Conservation (phyloP, 2,797 vertebrate genomes). For the Semaprochilodus insignis region DNA sequence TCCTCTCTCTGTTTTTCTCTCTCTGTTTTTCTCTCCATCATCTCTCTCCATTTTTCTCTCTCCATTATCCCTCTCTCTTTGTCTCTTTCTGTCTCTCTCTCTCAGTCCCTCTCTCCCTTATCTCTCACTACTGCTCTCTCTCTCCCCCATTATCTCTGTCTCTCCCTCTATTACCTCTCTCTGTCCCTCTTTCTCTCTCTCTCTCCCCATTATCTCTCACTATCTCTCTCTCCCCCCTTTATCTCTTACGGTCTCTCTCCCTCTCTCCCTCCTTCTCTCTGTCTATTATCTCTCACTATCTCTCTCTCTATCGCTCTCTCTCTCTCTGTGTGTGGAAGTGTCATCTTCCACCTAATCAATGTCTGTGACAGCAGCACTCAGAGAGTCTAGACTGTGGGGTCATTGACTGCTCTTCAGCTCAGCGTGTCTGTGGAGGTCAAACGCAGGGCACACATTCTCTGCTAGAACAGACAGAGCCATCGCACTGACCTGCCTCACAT, state of each 20-base stretch:
- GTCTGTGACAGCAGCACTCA: constrained; percentile 52
- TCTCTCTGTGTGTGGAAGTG: constrained; percentile 47
- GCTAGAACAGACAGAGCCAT: constrained; percentile 46
- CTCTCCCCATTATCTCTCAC: neutral
- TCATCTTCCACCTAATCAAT: constrained; percentile 63
- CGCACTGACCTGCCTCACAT: constrained; percentile 35
- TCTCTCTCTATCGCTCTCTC: constrained; percentile 4
- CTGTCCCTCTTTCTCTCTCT: neutral
- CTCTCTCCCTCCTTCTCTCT: neutral
- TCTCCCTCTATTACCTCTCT: no score
- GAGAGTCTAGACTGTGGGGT: constrained; percentile 59
- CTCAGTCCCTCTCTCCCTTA: no score
- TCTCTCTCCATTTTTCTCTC: no score
- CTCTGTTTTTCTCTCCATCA: no score
- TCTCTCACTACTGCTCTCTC: no score
- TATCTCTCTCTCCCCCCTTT: neutral
- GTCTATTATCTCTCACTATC: neutral
- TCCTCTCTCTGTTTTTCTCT: no score
- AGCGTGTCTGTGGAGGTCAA: constrained; percentile 49
- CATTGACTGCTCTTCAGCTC: constrained; percentile 53
- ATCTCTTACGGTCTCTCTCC: neutral
- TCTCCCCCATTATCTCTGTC: no score
- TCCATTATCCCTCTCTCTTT: no score
- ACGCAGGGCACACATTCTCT: constrained; percentile 52
- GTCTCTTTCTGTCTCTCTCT: no score